A percentile compares a stretch with the other conserved stretches of the same genome.
Evolutionary conservation across 1,140 invertebrate genomes (phyloP).

Genomic region (Parapsyche elsis): DNA sequence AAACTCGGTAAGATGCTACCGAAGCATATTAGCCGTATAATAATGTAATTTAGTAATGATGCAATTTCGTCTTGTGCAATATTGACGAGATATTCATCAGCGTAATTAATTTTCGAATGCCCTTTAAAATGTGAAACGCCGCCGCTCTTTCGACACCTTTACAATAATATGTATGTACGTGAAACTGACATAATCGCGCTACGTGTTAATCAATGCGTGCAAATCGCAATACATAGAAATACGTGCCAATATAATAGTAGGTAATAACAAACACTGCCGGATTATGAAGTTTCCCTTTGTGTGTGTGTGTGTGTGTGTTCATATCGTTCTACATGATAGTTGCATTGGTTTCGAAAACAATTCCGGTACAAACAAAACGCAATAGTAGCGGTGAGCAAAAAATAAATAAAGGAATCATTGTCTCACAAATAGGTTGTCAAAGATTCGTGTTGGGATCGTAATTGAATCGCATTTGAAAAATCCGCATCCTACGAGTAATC

Average conservation of each 20-base stretch:
- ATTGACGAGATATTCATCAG: no score
- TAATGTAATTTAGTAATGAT: no score
- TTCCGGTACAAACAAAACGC: neutral
- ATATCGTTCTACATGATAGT: neutral
- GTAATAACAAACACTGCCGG: neutral
- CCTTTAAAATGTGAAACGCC: neutral
- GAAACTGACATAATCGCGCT: constrained; percentile 26
- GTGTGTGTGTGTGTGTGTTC: neutral
- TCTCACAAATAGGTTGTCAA: neutral
- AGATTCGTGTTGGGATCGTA: neutral
- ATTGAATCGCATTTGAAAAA: constrained; percentile 41
- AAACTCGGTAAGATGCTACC: no score
- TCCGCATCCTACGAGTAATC: neutral
- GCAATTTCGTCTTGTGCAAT: no score
- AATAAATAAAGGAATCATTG: neutral
- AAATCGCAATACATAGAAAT: constrained; percentile 12
- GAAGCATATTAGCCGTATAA: no score
- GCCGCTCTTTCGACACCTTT: neutral
- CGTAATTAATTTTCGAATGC: no score
- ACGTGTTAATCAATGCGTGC: constrained; percentile 34
- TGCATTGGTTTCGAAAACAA: neutral
- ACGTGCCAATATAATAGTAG: neutral
- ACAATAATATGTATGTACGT: neutral
- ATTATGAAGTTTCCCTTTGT: constrained; percentile 17
- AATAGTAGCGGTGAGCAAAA: neutral